Evolutionary conservation across 1,140 invertebrate species (phyloP).

Genomic region (Bombus balteatus): DNA sequence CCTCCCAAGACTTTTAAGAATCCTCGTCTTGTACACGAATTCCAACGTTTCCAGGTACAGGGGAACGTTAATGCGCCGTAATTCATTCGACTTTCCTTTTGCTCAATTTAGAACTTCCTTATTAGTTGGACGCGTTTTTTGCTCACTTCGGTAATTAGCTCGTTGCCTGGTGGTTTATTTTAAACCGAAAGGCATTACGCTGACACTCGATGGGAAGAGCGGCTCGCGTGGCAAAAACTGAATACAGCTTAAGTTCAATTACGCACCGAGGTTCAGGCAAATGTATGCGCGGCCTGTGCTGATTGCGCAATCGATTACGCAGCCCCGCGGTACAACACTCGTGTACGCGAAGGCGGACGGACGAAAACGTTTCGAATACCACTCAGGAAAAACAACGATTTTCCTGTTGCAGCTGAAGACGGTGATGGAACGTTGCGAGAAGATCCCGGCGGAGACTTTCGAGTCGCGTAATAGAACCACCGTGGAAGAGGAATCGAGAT

Average conservation of each 20-base stretch:
- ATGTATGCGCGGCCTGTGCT: not conserved
- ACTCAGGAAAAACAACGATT: conserved; percentile 20
- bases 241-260: conserved; percentile 11
- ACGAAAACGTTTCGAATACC: conserved; percentile 16
- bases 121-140: conserved; percentile 34
- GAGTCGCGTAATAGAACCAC: conserved; percentile 82
- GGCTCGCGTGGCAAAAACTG: conserved; percentile 1
- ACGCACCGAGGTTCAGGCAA: not conserved
- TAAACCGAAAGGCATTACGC: conserved; percentile 8
- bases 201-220: conserved; percentile 4
- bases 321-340: not conserved
- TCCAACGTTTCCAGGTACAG: not conserved
- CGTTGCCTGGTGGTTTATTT: conserved; percentile 24
- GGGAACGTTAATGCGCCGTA: conserved; percentile 7
- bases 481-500: conserved; percentile 76
- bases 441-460: conserved; percentile 86
- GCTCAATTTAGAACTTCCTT: conserved; percentile 37
- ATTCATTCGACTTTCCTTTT: conserved; percentile 24
- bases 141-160: conserved; percentile 31
- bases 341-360: not conserved
- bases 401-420: conserved; percentile 85
- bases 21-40: conserved; percentile 28
- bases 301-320: conserved; percentile 32
- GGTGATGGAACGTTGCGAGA: conserved; percentile 89
- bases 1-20: not conserved